These are phyloP conservation scores for Phoenicopterus ruber DNA, from an alignment of 2,113 vertebrate species.

Conservation along the genomic window DNA sequence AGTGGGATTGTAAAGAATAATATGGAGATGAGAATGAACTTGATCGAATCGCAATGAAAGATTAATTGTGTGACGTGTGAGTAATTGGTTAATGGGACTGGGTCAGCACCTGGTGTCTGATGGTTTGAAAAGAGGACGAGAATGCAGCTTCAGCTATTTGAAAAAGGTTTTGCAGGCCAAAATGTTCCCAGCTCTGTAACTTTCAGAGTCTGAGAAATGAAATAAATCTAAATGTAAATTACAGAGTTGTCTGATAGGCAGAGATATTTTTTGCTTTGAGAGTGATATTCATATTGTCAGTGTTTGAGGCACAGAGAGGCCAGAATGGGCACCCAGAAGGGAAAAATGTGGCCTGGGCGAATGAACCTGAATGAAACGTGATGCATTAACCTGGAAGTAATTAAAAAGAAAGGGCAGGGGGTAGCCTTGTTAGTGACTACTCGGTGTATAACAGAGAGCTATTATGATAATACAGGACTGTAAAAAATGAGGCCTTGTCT, in stretches of 20 bases:
- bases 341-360: not conserved
- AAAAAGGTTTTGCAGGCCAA: slow-evolving; percentile 69
- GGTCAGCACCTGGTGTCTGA: slow-evolving; percentile 67
- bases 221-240: slow-evolving; percentile 75
- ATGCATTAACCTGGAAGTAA: slow-evolving; percentile 60
- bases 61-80: slow-evolving; percentile 72
- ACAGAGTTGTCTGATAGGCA: slow-evolving; percentile 56
- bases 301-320: not conserved
- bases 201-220: slow-evolving; percentile 71
- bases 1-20: slow-evolving; percentile 54
- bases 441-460: not conserved
- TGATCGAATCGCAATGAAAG: slow-evolving; percentile 60
- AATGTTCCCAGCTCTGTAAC: slow-evolving; percentile 63
- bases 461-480: slow-evolving; percentile 16
- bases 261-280: slow-evolving; percentile 46
- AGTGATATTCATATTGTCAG: slow-evolving; percentile 53
- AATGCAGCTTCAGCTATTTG: slow-evolving; percentile 67
- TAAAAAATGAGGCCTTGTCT: slow-evolving; percentile 46
- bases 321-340: not conserved
- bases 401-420: slow-evolving; percentile 42
- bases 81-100: slow-evolving; percentile 71
- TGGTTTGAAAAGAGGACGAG: slow-evolving; percentile 66
- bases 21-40: slow-evolving; percentile 51
- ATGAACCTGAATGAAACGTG: not conserved
- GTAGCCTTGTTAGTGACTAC: not conserved